Evolutionary conservation across 1,140 invertebrate genomes (phyloP).

Genomic region (Hypothenemus hampei): DNA sequence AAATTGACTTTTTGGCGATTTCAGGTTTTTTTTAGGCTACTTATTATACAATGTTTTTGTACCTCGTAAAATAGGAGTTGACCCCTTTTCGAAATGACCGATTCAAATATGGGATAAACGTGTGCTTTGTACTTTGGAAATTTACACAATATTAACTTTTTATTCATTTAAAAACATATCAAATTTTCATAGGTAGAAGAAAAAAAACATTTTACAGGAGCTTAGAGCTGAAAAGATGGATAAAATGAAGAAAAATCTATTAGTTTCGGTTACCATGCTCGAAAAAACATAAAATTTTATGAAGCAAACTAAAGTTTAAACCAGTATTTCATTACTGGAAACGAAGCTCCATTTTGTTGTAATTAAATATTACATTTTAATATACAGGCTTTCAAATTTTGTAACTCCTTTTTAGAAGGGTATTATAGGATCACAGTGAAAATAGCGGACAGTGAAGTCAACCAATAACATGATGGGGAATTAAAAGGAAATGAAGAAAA

Average conservation of each 20-base stretch:
- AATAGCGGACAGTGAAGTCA: slow-evolving; percentile 67
- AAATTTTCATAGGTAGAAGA: slow-evolving; percentile 76
- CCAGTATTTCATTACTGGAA: slow-evolving; percentile 66
- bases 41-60: no score
- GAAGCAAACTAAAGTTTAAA: slow-evolving; percentile 49
- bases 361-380: slow-evolving; percentile 46
- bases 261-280: slow-evolving; percentile 62
- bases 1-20: no score
- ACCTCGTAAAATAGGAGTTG: no score
- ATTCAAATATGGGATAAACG: no score
- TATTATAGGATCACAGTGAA: slow-evolving; percentile 71
- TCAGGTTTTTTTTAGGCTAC: no score
- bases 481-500: slow-evolving; percentile 68
- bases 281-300: slow-evolving; percentile 49
- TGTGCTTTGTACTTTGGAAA: no score
- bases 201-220: slow-evolving; percentile 47
- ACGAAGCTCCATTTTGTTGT: slow-evolving; percentile 68
- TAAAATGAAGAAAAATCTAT: slow-evolving; percentile 59
- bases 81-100: no score
- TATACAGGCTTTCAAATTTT: neutral
- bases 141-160: no score
- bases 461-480: slow-evolving; percentile 68
- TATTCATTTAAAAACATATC: slow-evolving; percentile 78
- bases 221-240: slow-evolving; percentile 64
- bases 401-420: slow-evolving; percentile 50